Conservation (phyloP, 2,113 vertebrate species). For the Cyanoliseus patagonus region DNA sequence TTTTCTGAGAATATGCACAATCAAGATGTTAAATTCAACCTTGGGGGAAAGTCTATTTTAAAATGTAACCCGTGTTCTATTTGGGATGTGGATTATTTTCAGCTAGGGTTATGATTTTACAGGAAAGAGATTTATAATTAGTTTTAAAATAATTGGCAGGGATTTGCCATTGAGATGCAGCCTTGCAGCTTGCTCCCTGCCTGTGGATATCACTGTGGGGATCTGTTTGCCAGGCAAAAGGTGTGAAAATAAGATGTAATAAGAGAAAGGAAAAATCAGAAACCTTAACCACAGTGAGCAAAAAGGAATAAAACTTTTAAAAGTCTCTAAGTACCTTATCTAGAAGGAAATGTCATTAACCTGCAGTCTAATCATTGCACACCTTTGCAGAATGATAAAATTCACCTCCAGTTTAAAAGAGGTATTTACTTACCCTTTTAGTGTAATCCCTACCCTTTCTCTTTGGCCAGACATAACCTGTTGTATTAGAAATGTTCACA, state of each 20-base stretch:
- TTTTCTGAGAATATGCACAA: constrained; percentile 41
- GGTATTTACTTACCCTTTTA: background rate
- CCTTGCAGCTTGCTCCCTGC: constrained; percentile 25
- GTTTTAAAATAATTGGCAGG: constrained; percentile 56
- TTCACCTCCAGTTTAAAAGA: background rate
- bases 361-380: background rate
- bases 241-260: constrained; percentile 17
- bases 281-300: background rate
- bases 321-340: background rate
- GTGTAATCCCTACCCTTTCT: background rate
- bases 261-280: constrained; percentile 17
- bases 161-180: constrained; percentile 13
- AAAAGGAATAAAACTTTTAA: background rate
- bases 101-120: constrained; percentile 36
- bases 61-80: constrained; percentile 27
- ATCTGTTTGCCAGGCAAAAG: constrained; percentile 34
- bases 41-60: background rate
- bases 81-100: constrained; percentile 48
- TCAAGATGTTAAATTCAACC: constrained; percentile 39
- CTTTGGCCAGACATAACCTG: background rate
- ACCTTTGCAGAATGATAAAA: background rate
- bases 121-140: constrained; percentile 58
- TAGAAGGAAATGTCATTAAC: background rate
- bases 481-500: background rate
- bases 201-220: constrained; percentile 28